Conservation (phyloP, 2,113 vertebrate genomes). For the Nerophis lumbriciformis region DNA sequence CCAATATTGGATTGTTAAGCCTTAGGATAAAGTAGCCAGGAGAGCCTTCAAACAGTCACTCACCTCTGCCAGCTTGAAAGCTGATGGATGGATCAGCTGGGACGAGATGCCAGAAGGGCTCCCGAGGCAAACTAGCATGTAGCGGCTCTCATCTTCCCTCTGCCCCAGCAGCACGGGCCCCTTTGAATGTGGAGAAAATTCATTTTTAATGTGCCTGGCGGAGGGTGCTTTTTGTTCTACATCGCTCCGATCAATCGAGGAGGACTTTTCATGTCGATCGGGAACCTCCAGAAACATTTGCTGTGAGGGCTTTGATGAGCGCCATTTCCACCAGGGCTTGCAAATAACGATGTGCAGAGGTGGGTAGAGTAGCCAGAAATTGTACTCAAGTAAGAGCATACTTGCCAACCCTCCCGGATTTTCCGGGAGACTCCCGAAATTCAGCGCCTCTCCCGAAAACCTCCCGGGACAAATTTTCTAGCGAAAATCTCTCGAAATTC, state of each 20-base stretch:
- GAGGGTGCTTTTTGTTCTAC: slow-evolving; percentile 71
- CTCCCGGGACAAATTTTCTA: too few relatives aligned
- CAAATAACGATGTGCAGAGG: slow-evolving; percentile 1
- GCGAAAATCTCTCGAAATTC: too few relatives aligned
- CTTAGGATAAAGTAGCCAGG: slow-evolving; percentile 83
- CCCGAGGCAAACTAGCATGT: slow-evolving; percentile 69
- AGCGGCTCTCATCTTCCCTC: slow-evolving; percentile 61
- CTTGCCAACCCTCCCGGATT: too few relatives aligned
- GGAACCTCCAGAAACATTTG: slow-evolving; percentile 64
- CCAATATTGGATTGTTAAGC: slow-evolving; percentile 95
- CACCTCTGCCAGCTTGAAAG: slow-evolving; percentile 84
- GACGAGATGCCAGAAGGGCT: slow-evolving; percentile 68
- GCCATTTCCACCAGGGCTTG: slow-evolving; percentile 44
- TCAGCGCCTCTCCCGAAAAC: too few relatives aligned
- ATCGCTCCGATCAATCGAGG: slow-evolving; percentile 64
- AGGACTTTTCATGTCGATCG: slow-evolving; percentile 61
- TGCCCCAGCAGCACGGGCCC: slow-evolving; percentile 55
- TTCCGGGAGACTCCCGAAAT: too few relatives aligned
- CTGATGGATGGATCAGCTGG: slow-evolving; percentile 84
- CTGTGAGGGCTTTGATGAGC: slow-evolving; percentile 54
- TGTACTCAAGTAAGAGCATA: too few relatives aligned
- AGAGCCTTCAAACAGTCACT: slow-evolving; percentile 88
- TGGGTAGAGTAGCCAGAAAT: too few relatives aligned
- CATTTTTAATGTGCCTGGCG: slow-evolving; percentile 68
- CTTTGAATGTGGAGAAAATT: slow-evolving; percentile 65